phyloP scores from a whole-genome alignment of 2,888 invertebrate species.

The Orchestes rusci region DNA sequence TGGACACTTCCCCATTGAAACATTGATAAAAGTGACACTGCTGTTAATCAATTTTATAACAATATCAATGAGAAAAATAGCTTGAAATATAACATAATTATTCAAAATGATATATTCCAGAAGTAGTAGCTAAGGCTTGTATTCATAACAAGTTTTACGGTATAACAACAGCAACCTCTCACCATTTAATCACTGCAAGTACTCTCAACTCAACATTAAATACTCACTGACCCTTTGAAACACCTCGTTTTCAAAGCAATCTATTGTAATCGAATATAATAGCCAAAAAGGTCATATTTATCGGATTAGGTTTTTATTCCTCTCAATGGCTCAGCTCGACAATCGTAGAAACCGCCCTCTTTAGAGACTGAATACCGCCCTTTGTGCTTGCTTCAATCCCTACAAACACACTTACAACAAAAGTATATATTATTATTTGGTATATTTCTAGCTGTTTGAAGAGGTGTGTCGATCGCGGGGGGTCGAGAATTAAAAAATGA shows the following conservation, averaged over 20 bases:
- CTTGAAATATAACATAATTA: too few species aligned
- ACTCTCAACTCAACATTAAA: too few species aligned
- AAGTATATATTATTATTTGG: slow-evolving; percentile 15
- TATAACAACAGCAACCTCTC: neutral
- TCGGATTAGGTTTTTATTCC: slow-evolving; percentile 18
- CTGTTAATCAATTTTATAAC: too few species aligned
- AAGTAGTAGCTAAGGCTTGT: too few species aligned
- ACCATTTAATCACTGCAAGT: slow-evolving; percentile 1
- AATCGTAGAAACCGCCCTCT: slow-evolving; percentile 16
- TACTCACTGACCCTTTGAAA: slow-evolving; percentile 1
- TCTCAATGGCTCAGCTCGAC: slow-evolving; percentile 13
- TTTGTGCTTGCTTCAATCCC: slow-evolving; percentile 13
- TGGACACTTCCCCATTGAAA: too few species aligned
- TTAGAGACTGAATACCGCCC: slow-evolving; percentile 8
- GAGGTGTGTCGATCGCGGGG: slow-evolving; percentile 16
- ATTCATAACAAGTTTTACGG: neutral
- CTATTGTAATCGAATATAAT: slow-evolving; percentile 7
- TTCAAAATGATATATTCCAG: too few species aligned
- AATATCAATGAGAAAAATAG: too few species aligned
- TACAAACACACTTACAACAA: slow-evolving; percentile 14
- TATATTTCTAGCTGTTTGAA: too few species aligned
- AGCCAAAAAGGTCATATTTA: slow-evolving; percentile 18
- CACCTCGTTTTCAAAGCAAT: slow-evolving; percentile 1
- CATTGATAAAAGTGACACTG: too few species aligned
- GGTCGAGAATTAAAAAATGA: too few species aligned